Conservation (phyloP, 2,113 vertebrate genomes). For the Dolichotis patagonum region DNA sequence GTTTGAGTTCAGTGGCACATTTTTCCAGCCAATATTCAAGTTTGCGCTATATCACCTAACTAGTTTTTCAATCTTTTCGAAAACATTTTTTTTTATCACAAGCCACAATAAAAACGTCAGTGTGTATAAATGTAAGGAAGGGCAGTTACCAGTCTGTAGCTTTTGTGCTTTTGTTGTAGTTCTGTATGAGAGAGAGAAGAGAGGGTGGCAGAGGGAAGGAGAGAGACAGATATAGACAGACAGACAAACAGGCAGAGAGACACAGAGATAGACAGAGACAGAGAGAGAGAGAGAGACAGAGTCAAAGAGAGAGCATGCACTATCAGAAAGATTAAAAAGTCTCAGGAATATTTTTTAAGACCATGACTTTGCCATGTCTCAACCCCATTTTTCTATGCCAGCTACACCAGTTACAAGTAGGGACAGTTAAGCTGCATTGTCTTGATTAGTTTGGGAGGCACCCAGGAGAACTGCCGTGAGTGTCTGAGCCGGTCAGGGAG, state of each 20-base stretch:
- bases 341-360: background rate
- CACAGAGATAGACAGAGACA: background rate
- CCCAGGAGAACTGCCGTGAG: background rate
- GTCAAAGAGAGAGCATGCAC: background rate
- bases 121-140: background rate
- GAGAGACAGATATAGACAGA: background rate
- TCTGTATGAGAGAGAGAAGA: background rate
- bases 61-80: constrained; percentile 7
- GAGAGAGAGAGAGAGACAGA: background rate
- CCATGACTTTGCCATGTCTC: background rate
- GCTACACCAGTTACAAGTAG: background rate
- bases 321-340: background rate
- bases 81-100: background rate
- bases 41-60: background rate
- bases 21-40: background rate
- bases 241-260: background rate
- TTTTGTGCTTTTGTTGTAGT: background rate
- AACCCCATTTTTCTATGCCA: background rate
- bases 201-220: background rate
- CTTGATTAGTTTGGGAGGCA: background rate
- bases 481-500: background rate
- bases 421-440: background rate
- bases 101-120: background rate
- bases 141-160: background rate
- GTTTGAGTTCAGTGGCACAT: background rate